These are phyloP conservation scores for Vultur gryphus DNA, from an alignment of 2,797 vertebrate species.

Conservation along the genomic window DNA sequence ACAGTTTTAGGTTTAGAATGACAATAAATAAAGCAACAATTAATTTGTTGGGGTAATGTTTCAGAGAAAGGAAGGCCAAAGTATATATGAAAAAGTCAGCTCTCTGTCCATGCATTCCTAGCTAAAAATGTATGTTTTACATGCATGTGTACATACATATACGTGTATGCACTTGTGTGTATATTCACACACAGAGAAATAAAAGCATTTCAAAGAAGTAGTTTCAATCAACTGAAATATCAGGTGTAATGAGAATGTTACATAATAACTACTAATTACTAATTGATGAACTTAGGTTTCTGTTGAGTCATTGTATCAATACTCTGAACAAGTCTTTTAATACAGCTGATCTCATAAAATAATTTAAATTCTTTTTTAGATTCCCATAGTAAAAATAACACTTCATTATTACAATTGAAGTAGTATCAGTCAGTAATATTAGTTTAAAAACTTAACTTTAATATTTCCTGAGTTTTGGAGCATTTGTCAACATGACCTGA, in stretches of 20 bases:
- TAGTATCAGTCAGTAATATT: background rate
- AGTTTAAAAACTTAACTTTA: background rate
- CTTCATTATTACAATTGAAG: background rate
- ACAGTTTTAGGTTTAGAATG: background rate
- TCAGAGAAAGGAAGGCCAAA: background rate
- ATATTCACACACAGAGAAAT: background rate
- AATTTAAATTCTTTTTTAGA: background rate
- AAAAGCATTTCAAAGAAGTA: background rate
- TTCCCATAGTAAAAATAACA: background rate
- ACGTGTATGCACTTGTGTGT: background rate
- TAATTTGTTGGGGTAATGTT: background rate
- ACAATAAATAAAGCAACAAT: background rate
- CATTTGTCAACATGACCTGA: background rate
- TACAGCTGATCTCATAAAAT: background rate
- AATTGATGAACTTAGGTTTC: background rate
- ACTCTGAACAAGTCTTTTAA: background rate
- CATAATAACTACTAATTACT: background rate
- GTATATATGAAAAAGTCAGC: fast-evolving
- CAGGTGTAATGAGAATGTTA: background rate
- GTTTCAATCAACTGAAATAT: background rate
- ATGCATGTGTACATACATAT: background rate
- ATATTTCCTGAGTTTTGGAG: background rate
- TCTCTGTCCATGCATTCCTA: background rate
- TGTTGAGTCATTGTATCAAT: background rate
- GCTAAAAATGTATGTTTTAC: background rate